These are phyloP conservation scores for Thymelicus lineola DNA, from an alignment of 2,888 invertebrate genomes.

Conservation along the genomic window DNA sequence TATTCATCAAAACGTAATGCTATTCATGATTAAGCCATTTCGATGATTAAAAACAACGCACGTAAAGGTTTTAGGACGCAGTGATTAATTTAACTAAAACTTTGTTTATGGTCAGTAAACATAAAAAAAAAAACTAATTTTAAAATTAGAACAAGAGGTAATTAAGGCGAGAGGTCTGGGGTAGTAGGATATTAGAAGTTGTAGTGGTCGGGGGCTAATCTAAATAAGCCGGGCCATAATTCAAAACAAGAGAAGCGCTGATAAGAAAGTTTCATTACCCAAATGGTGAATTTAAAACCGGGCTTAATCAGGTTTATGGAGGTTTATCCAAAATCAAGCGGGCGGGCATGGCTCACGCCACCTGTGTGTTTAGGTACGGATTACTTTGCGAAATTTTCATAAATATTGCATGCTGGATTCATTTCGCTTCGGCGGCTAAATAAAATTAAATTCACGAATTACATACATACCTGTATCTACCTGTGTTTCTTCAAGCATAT, in stretches of 20 bases:
- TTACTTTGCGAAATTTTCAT: constrained; percentile 77
- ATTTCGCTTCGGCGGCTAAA: constrained; percentile 57
- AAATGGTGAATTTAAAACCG: constrained; percentile 81
- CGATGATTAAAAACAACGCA: constrained; percentile 32
- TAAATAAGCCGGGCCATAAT: constrained; percentile 72
- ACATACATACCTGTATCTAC: constrained; percentile 39
- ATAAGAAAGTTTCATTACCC: constrained; percentile 84
- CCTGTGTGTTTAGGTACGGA: constrained; percentile 79
- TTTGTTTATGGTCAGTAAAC: constrained; percentile 19
- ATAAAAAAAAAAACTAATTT: constrained; percentile 26
- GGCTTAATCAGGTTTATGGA: constrained; percentile 77
- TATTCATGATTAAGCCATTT: constrained; percentile 35
- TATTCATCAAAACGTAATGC: constrained; percentile 37
- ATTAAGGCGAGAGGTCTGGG: constrained; percentile 49
- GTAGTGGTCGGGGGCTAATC: constrained; percentile 53
- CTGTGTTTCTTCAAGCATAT: constrained; percentile 12
- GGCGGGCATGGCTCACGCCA: constrained; percentile 55
- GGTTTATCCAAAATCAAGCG: constrained; percentile 64
- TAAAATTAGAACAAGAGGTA: constrained; percentile 50
- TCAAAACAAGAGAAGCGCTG: constrained; percentile 77
- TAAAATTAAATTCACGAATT: constrained; percentile 44
- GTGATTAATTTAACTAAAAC: constrained; percentile 8
- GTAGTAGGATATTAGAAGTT: constrained; percentile 54
- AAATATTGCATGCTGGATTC: constrained; percentile 72
- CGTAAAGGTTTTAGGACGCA: background rate